A percentile compares a stretch with the other conserved stretches of the same genome.
Conservation (phyloP, 2,113 vertebrate genomes). For the Chionomys nivalis region DNA sequence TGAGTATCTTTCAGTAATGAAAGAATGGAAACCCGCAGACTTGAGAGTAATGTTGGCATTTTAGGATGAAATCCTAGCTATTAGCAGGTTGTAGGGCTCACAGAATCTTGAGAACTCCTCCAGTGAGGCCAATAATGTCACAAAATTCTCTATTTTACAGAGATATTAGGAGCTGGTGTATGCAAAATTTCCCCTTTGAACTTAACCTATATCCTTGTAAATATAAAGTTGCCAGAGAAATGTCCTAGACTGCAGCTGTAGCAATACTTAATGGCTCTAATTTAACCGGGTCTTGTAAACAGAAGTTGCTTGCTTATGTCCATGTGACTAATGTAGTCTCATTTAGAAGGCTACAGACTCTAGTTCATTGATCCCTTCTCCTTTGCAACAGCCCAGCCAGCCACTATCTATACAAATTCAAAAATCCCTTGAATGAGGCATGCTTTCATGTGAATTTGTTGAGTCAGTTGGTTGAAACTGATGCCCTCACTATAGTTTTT, state of each 20-base stretch:
- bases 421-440: not conserved
- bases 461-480: not conserved
- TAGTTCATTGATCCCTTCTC: not conserved
- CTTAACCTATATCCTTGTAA: not conserved
- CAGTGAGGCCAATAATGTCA: not conserved
- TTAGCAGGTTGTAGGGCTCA: not conserved
- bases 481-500: not conserved
- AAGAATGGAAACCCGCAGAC: not conserved
- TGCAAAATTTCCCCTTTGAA: not conserved
- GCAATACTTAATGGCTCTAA: constrained; percentile 43
- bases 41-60: not conserved
- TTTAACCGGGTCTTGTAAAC: not conserved
- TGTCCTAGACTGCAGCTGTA: not conserved
- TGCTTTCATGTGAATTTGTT: not conserved
- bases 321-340: not conserved
- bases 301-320: not conserved
- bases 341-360: not conserved
- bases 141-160: not conserved
- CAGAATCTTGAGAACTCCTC: not conserved
- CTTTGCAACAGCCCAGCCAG: not conserved
- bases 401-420: constrained; percentile 29
- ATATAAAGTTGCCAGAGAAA: not conserved
- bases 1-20: not conserved
- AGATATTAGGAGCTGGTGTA: not conserved
- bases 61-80: not conserved